Base-by-base conservation (phyloP, 2,888 invertebrate genomes). In the Morinoia aosen region DNA sequence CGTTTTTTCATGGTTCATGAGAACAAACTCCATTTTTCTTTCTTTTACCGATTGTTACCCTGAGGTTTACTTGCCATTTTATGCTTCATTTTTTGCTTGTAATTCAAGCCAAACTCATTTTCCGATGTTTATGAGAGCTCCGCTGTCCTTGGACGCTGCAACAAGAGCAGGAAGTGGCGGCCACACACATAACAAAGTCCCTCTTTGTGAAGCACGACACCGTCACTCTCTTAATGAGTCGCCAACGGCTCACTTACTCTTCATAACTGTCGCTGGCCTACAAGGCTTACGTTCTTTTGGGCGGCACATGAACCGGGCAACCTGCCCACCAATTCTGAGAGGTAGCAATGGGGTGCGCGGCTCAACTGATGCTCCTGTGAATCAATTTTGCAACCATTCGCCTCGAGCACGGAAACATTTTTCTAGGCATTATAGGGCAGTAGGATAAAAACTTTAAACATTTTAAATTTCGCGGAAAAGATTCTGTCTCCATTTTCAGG, bases 241-340 rank as follows among this genome's bases (percentile, higher is more conserved):
- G 90, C 90, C 39, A 48, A 90, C 48, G 40, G 90, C 40, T 90
- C 90, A 25, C 39, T 90, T 90, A 48, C 40, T 90, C 90, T 48
- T 90, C 90, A 90, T 90, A 90, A 90, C 39, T 90, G 90, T 90
- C 90, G 48, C 90, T 76, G 76, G 76, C 8, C 76, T 76, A 25
- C 76, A 16, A 25, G 25, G 76, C 76, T 76, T 76, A 2, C 76
- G 76, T 33, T 76, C 33, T 76, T 76, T 76, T 19, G 76, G 76
- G 25, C 25, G 25, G 33, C 76, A 76, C 76, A 33, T 8, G 25
- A 76, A 33, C 19, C 25, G 25, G 3, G 76, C 76, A 25, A 76
- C 76, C 25, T 76, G 33, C 33, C 76, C 19, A 25, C 25, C 1
- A 76, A 33, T 76, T 76, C 25, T 33, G 16, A 33, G 25, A 10